These are phyloP conservation scores for Ephestia elutella DNA, from an alignment of 1,140 invertebrate species.

Conservation along the genomic window DNA sequence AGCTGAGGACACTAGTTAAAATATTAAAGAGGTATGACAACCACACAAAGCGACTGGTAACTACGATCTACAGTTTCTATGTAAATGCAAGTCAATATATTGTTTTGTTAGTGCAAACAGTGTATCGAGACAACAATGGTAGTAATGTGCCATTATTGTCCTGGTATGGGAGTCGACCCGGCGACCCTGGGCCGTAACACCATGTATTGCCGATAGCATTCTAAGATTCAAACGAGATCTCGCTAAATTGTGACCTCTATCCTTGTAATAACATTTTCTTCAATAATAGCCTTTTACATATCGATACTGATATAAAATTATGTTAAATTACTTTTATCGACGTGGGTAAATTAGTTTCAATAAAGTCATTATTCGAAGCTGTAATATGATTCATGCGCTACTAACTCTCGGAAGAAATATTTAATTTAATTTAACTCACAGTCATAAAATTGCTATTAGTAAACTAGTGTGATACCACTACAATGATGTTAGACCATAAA, in stretches of 20 bases:
- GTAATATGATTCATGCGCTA: no score
- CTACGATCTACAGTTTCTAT: constrained; percentile 22
- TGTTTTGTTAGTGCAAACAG: not conserved
- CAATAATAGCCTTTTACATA: not conserved
- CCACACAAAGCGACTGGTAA: constrained; percentile 58
- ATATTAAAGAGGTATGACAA: constrained; percentile 55
- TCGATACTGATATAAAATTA: no score
- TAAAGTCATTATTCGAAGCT: no score
- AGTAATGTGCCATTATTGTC: not conserved
- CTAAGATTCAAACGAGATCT: constrained; percentile 1
- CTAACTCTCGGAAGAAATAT: no score
- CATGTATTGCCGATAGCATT: not conserved
- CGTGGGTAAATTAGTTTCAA: no score
- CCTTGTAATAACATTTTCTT: not conserved
- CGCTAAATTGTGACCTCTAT: not conserved
- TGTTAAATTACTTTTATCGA: no score
- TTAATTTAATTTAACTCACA: no score
- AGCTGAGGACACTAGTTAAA: constrained; percentile 54
- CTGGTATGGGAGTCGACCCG: not conserved
- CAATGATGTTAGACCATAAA: no score
- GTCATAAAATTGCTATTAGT: no score
- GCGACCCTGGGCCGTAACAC: not conserved
- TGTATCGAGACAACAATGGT: not conserved
- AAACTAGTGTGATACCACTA: no score
- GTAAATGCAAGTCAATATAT: not conserved